A percentile compares a stretch with the other conserved stretches of the same genome.
Evolutionary conservation across 2,113 vertebrate genomes (phyloP).

Genomic region (Eulacestoma nigropectus): DNA sequence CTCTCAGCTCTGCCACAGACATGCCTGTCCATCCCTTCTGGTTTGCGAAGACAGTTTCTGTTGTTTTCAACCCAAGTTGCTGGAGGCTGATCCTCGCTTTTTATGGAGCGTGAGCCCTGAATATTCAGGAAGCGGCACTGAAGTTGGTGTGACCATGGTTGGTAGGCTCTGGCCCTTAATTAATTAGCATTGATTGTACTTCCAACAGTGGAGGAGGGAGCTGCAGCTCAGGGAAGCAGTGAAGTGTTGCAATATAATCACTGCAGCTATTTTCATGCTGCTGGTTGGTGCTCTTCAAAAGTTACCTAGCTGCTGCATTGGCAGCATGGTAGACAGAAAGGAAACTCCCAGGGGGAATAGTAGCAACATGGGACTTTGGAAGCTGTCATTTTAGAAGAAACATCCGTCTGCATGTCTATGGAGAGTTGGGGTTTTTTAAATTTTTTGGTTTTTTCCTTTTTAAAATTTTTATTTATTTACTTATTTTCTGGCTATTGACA

Average conservation of each 20-base stretch:
- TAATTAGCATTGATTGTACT: conserved; percentile 54
- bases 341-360: background rate
- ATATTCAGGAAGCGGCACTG: conserved; percentile 10
- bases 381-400: background rate
- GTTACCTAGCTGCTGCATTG: background rate
- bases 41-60: background rate
- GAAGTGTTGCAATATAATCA: conserved; percentile 9
- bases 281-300: background rate
- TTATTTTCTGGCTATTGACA: background rate
- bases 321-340: background rate
- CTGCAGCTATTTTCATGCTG: background rate
- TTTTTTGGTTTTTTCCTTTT: background rate
- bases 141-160: background rate
- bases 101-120: background rate
- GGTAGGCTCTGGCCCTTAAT: conserved; percentile 32
- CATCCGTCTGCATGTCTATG: background rate
- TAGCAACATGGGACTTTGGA: background rate
- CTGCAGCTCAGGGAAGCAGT: conserved; percentile 15
- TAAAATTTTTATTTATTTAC: background rate
- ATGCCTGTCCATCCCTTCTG: background rate
- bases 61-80: background rate
- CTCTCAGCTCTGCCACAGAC: background rate
- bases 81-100: background rate
- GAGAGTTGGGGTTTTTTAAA: fast-evolving
- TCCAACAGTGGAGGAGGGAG: conserved; percentile 14